Evolutionary conservation across 2,113 vertebrate species (phyloP), one percentile per base, ranked within the genome.

Genomic region (Anseranas semipalmata): DNA sequence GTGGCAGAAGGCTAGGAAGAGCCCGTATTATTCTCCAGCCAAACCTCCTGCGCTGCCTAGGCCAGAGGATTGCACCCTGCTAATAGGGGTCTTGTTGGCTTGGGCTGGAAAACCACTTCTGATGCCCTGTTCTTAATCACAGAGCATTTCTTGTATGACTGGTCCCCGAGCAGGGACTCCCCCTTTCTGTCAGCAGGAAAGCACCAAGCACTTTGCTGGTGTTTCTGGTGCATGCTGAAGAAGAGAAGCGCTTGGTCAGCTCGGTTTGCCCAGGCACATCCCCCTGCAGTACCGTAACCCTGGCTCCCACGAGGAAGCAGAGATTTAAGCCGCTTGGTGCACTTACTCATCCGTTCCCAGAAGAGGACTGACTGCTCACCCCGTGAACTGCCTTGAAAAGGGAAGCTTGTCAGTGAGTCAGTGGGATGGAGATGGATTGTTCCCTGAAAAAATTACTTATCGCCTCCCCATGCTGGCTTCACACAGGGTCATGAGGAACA

Each of bases 351-450:
- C 84, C 35, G 46, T n/a, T 21, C 7, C 63, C 72, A 5, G 39
- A 1, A 4, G 48, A 80, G 80, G 37, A 21, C 11, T 7, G 70
- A 73, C 16, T 7, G 15, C 2, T 76, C 78, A 53, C 35, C 85
- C 75, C 18, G 2, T 9, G 68, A 58, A 18, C 90, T 2, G 46
- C 83, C 76, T 18, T 1, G 82, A 59, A 88, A 94, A 96, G 81
- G 90, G 97, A 97, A 97, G 95, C 77, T 77, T 43, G 66, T 55
- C 93, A 27, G 35, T 94, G 95, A 97, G 82, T 95, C 94, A 92
- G 62, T 4, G 81, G 77, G 25, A 92, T 30, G 76, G 90, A 95
- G 71, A 80, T n/a, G 37, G 93, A 83, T 89, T 73, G 12, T 17
- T 45, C 68, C 67, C 90, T 76, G 81, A 32, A 91, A 85, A 85